Base-by-base conservation (phyloP, 92 coral and sea anemone genomes). In the Metridium senile region DNA sequence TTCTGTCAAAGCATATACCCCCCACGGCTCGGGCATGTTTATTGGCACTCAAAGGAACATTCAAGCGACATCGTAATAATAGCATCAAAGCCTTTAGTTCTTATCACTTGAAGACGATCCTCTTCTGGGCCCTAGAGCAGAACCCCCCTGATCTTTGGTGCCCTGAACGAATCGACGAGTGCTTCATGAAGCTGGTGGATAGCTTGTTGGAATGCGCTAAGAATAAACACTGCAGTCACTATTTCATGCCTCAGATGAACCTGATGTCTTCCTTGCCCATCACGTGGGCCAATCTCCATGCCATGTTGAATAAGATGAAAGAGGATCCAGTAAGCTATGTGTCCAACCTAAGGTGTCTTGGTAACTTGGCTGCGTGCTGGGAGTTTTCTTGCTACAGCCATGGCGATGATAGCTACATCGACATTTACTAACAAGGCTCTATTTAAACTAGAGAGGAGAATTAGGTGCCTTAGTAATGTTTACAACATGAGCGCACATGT, bases 101-200 rank as follows among this genome's bases (percentile, higher is more conserved):
- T 23, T 66, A 66, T 22, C 51, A 66, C 71, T 32, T 66, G 47
- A 66, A 66, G 71, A 32, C 71, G 1, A 26, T 19, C 8, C 71
- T 66, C 26, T 66, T 8, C 26, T 66, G 71, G 71, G 71, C 71
- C 21, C 26, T 66, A 33, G 71, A 32, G 22, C 6, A 18, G 52
- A 31, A 66, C 71, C 49, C 71, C 43, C 71, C 71, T 33, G 71
- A 66, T 23, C 22, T 66, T 16, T 66, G 71, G 71, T 33, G 52
- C 25, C 26, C 26, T 39, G 51, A 66, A 16, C 20, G 51, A 30
- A 66, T 32, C 10, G 71, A 66, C 1, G 71, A 66, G 3, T 66
- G 47, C 51, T 32, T 66, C 71, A 66, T 66, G 71, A 33, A 30
- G 71, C 53, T 66, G 0, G 26, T 32, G 21, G 71, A 66, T 31